Evolutionary conservation across 2,797 vertebrate species (phyloP), one percentile per base, ranked within the genome.

Genomic region (Notamacropus eugenii): DNA sequence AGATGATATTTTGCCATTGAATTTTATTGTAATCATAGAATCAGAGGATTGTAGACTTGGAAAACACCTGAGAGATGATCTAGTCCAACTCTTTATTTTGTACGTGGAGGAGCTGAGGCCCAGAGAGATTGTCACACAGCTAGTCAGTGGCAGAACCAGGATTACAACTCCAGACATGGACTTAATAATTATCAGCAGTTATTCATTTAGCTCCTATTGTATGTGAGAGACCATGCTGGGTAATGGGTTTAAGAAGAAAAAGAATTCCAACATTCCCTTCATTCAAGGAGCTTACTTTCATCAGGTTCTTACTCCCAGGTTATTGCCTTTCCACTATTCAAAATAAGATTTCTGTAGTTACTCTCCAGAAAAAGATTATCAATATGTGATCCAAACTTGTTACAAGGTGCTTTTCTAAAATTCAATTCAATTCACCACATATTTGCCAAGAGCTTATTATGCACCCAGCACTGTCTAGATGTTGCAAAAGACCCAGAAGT

Each of bases 111-210:
- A 82, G 11, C 9, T 46, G 31, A 82, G 0, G 8, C 22, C 22
- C 10, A 9, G 40, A 46, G 40, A 82, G 13, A 27, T 82, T 46
- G 8, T 46, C 40, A 82, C 74, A 82, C 4, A 46, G n/a, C 8
- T 82, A 27, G 40, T 82, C 46, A 82, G 19, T 46, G 22, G 74
- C 6, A 46, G n/a, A 46, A 27, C 22, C 3, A 46, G 40, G 74
- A 82, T 2, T 46, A 40, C 22, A 82, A 82, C 40, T 46, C 40
- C 74, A 82, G 22, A 31, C 22, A 3, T 46, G 11, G 40, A 46
- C 22, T 40, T 74, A 10, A n/a, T n/a, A 67, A 67, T 95, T 28
- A 93, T 93, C 67, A 92, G 8, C 27, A 93, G 93, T 93, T 52
- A 90, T 13, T 50, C 55, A 93, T 0, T 54, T 55, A 93, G 12